Evolutionary conservation across 2,888 invertebrate species (phyloP), one percentile per base, ranked within the genome.

Genomic region (Keiferia lycopersicella): DNA sequence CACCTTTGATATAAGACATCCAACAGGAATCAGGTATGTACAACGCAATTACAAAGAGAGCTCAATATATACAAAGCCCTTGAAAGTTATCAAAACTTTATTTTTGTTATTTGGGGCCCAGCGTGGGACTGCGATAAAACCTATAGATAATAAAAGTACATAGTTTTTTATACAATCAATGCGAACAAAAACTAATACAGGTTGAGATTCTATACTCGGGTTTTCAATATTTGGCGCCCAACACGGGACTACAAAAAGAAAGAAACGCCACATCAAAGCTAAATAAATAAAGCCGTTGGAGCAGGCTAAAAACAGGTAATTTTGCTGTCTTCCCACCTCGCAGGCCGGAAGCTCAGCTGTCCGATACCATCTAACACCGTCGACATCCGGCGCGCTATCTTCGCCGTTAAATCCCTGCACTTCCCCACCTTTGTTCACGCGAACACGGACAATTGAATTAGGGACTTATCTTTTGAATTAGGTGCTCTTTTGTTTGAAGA

Each of bases 361-460:
- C 16, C 62, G 65, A 65, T 65, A 65, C 50, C 22, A 65, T 65
- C 65, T 63, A 65, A 63, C 65, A 61, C 51, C 39, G 63, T 62
- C 48, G 56, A 60, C 65, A 61, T 63, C 65, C 65, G 65, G 16
- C n/a, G 45, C 12, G 61, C 57, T 65, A 65, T 65, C 65, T 65
- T 39, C 26, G 61, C 63, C 38, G 63, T 61, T 65, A 63, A 65
- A 63, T 63, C 48, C 58, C 53, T 30, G 22, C 63, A 63, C 61
- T 61, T 63, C 45, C 61, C 14, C 34, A 50, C 63, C 63, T 65
- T 57, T 61, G 61, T 63, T 61, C 50, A 50, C 20, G 30, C 22
- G 30, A 57, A 63, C 56, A 60, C 57, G 39, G 34, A 38, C 56
- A 65, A 65, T 65, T 63, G 61, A 65, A 63, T 63, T 65, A 65